phyloP scores from a whole-genome alignment of 2,888 invertebrate genomes.

The Harpalus rufipes region DNA sequence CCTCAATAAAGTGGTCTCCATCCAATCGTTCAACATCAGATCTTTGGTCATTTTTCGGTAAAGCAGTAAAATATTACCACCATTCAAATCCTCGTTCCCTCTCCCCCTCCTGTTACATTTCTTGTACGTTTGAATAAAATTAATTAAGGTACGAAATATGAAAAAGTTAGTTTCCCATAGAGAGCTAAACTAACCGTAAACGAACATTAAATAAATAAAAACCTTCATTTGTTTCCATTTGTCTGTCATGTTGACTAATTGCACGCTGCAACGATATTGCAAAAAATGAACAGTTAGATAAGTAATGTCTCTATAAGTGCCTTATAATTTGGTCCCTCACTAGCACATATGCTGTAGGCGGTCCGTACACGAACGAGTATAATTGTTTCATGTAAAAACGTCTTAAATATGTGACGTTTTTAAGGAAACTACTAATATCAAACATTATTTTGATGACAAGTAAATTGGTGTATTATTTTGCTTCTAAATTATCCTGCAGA shows the following conservation, averaged over 20 bases:
- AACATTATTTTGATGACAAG: slow-evolving; percentile 66
- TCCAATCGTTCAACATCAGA: too few species aligned
- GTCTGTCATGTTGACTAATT: slow-evolving; percentile 63
- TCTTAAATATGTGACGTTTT: slow-evolving; percentile 45
- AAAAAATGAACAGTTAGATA: slow-evolving; percentile 65
- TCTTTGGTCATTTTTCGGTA: too few species aligned
- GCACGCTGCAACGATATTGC: slow-evolving; percentile 31
- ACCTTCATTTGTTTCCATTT: slow-evolving; percentile 63
- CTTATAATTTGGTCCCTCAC: slow-evolving; percentile 54
- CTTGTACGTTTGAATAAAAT: background rate
- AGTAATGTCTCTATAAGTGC: slow-evolving; percentile 65
- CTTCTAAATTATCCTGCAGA: slow-evolving; percentile 49
- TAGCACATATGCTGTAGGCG: slow-evolving; percentile 11
- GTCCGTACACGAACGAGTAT: slow-evolving; percentile 18
- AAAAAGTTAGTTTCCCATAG: slow-evolving; percentile 60
- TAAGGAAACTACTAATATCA: slow-evolving; percentile 35
- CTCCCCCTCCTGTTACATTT: too few species aligned
- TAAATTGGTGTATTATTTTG: slow-evolving; percentile 65
- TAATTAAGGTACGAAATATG: slow-evolving; percentile 23
- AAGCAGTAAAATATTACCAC: too few species aligned
- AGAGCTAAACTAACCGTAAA: slow-evolving; percentile 53
- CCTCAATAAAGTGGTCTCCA: too few species aligned
- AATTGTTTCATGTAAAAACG: slow-evolving; percentile 49
- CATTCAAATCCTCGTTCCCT: too few species aligned
- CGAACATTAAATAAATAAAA: slow-evolving; percentile 64